Evolutionary conservation across 2,113 vertebrate species (phyloP), one percentile per base, ranked within the genome.

Genomic region (Terrapene triunguis): DNA sequence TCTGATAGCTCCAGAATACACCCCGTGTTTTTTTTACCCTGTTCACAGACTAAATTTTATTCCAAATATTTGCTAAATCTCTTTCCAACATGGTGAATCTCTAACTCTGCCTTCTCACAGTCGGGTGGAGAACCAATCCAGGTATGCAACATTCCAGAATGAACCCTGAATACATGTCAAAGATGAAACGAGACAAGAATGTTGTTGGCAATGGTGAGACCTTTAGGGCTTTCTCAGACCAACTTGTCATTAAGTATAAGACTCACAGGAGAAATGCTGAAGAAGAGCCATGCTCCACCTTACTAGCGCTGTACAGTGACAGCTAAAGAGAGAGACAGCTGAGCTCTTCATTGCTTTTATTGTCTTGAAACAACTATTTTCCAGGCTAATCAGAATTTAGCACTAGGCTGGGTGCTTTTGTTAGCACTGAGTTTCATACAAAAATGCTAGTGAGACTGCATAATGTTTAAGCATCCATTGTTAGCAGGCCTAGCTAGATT

Each of bases 201-300:
- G 8, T 10, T 79, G 59, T 51, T 35, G 62, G 54, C 55, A 78
- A 12, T 65, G 82, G 87, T 54, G n/a, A 87, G 47, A 16, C 24
- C 51, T 91, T 35, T 82, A 80, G 90, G 92, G 89, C 69, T 94
- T 97, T 97, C 93, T 95, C 93, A 97, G 85, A 79, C 27, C 50
- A 83, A 84, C 38, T 95, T 97, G 97, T 97, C 97, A 94, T 59
- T 78, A 13, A 1, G 55, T 5, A 3, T 97, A 88, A 97, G 65
- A 88, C 88, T 97, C 94, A 96, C n/a, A 85, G 87, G 74, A 55
- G 76, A 88, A 96, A 94, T 4, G 83, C 10, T 78, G 74, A 47
- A 78, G 42, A 44, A 44, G 38, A 25, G 42, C 25, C 47, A 47
- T 22, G 32, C 82, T 93, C 65, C 24, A 4, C 89, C 93, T 90